These are phyloP conservation scores for Henicopernis longicauda DNA, from an alignment of 2,113 vertebrate genomes.

Conservation along the genomic window DNA sequence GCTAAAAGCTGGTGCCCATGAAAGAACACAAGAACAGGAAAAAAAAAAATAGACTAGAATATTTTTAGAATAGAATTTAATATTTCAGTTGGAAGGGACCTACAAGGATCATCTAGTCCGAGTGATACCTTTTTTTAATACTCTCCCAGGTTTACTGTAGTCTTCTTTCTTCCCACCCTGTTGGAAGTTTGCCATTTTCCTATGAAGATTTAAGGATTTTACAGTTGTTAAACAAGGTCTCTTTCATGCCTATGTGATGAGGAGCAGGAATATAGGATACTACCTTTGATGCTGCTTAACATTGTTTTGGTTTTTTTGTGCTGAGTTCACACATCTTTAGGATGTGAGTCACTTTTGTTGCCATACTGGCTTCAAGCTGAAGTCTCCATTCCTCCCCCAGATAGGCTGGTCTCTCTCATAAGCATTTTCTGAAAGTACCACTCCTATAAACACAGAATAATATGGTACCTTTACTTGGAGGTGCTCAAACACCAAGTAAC, in stretches of 20 bases:
- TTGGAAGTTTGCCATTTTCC: background rate
- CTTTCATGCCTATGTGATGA: background rate
- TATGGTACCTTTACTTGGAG: background rate
- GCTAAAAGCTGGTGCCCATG: background rate
- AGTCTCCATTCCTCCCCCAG: background rate
- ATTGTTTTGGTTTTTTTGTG: background rate
- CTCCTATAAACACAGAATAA: background rate
- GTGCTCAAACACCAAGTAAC: background rate
- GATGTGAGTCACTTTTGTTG: background rate
- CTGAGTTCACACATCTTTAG: background rate
- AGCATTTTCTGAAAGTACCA: background rate
- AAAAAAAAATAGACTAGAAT: background rate
- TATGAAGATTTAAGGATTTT: background rate
- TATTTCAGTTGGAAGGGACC: background rate
- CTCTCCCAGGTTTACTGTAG: background rate
- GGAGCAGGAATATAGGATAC: background rate
- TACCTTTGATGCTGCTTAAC: background rate
- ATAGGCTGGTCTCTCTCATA: background rate
- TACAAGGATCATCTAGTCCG: background rate
- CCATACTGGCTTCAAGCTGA: background rate
- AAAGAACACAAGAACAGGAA: background rate
- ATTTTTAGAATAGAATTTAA: background rate
- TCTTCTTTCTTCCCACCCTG: background rate
- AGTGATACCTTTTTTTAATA: background rate
- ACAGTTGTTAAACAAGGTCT: background rate